Evolutionary conservation across 2,113 vertebrate genomes (phyloP).

Genomic region (Poeciliopsis turrubarensis): DNA sequence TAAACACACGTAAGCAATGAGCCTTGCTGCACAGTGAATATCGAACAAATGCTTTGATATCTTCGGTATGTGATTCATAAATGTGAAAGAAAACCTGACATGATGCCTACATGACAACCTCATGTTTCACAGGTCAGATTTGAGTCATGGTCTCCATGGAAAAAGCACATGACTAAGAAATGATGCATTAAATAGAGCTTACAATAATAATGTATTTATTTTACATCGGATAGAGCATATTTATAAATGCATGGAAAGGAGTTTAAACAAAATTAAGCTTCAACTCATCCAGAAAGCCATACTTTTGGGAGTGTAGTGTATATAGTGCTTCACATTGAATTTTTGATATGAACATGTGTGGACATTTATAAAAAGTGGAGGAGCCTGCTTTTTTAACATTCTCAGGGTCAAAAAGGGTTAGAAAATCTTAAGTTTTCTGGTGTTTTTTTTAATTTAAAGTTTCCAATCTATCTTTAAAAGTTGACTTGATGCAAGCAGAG

Average conservation of each 20-base stretch:
- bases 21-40: constrained; percentile 3
- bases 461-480: not conserved
- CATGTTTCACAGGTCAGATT: constrained; percentile 9
- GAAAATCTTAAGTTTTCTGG: too few relatives aligned
- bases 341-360: too few relatives aligned
- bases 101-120: not conserved
- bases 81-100: constrained; percentile 18
- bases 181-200: constrained; percentile 19
- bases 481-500: constrained; percentile 18
- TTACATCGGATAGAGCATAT: not conserved
- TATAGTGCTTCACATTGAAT: too few relatives aligned
- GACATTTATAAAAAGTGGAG: not conserved
- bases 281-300: not conserved
- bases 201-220: constrained; percentile 25
- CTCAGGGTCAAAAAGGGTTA: too few relatives aligned
- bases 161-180: constrained; percentile 14
- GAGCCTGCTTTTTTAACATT: not conserved
- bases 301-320: too few relatives aligned
- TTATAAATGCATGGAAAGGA: not conserved
- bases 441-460: too few relatives aligned
- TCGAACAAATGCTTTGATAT: constrained; percentile 10
- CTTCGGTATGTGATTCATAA: constrained; percentile 11
- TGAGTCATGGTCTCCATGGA: constrained; percentile 14
- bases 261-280: not conserved
- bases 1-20: constrained; percentile 4